Percentiles rank a stretch among this genome's conserved stretches.
These are phyloP conservation scores for Campylorhamphus procurvoides DNA, from an alignment of 2,113 vertebrate genomes.

Conservation along the genomic window DNA sequence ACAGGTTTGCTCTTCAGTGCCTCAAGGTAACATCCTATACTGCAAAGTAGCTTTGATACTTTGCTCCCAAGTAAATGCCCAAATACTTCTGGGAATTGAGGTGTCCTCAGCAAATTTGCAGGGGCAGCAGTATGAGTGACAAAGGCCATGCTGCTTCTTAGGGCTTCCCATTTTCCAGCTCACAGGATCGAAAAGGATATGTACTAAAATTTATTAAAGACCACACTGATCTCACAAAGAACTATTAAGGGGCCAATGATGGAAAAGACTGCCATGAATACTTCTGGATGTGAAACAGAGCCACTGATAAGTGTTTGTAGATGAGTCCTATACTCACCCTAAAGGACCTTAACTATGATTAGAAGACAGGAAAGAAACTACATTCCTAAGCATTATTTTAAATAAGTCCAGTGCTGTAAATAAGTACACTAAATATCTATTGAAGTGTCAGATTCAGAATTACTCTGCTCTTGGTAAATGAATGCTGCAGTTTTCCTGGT, in stretches of 20 bases:
- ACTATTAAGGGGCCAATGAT: not conserved
- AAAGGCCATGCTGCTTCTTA: not conserved
- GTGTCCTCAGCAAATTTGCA: not conserved
- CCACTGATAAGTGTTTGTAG: not conserved
- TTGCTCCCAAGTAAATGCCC: not conserved
- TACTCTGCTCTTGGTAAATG: not conserved
- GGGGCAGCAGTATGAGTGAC: not conserved
- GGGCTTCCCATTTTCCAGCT: not conserved
- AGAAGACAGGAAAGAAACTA: not conserved
- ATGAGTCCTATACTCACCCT: not conserved
- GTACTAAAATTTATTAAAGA: not conserved
- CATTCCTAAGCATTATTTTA: not conserved
- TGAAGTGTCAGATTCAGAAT: not conserved
- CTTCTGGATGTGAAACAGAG: not conserved
- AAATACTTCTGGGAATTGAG: not conserved
- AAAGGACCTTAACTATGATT: not conserved
- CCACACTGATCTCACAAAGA: not conserved
- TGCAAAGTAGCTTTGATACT: not conserved
- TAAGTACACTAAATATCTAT: not conserved
- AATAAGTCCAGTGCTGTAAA: not conserved
- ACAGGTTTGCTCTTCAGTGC: not conserved
- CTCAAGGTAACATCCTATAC: not conserved
- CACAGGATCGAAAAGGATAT: not conserved
- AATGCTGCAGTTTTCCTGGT: constrained; percentile 1
- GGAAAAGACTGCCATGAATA: not conserved